Conservation (phyloP, 2,113 vertebrate genomes). For the Albula glossodonta region DNA sequence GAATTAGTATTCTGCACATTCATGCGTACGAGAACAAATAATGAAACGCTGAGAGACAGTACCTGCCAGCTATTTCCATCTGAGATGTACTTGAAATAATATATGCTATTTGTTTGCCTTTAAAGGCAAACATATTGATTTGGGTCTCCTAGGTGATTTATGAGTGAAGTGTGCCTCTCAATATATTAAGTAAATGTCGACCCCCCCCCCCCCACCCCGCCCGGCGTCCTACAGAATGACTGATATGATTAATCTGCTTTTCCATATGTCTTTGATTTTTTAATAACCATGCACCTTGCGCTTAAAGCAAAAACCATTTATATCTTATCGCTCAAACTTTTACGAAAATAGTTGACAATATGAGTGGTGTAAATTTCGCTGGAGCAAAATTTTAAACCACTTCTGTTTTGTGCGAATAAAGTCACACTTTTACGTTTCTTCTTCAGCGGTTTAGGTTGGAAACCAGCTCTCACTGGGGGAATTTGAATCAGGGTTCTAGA, state of each 20-base stretch:
- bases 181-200: background rate
- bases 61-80: background rate
- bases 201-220: background rate
- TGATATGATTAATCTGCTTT: background rate
- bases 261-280: slow-evolving; percentile 4
- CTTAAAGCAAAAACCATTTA: background rate
- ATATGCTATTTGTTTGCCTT: background rate
- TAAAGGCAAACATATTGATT: slow-evolving; percentile 6
- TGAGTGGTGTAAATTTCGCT: background rate
- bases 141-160: background rate
- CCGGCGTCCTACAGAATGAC: background rate
- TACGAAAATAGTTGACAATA: background rate
- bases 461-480: background rate
- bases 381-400: background rate
- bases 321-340: background rate
- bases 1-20: background rate
- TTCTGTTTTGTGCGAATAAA: background rate
- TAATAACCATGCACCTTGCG: background rate
- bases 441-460: background rate
- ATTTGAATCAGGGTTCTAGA: too few species aligned
- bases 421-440: background rate
- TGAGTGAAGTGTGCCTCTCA: background rate
- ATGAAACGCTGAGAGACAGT: background rate
- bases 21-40: background rate
- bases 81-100: background rate